Conservation (phyloP, 2,888 invertebrate species). For the Diabrotica balteata region DNA sequence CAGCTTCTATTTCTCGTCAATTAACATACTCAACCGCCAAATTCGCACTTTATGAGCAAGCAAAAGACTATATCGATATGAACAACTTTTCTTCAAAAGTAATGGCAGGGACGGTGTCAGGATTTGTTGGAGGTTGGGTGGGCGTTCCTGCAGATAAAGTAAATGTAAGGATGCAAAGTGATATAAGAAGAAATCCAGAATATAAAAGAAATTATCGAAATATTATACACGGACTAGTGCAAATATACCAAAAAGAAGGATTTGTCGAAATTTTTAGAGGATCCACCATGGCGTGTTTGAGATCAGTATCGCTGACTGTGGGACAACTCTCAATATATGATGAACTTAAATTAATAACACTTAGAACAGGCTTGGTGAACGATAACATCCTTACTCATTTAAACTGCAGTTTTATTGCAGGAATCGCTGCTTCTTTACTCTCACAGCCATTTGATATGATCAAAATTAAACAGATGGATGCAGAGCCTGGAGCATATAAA, state of each 20-base stretch:
- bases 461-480: conserved; percentile 97
- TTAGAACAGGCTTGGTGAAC: conserved; percentile 13
- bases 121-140: conserved; percentile 87
- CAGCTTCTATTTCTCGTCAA: conserved; percentile 91
- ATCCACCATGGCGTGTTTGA: conserved; percentile 84
- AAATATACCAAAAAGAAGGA: conserved; percentile 84
- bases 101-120: conserved; percentile 81
- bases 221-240: conserved; percentile 87
- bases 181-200: conserved; percentile 86
- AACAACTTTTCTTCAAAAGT: conserved; percentile 66
- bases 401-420: conserved; percentile 83
- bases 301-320: conserved; percentile 94
- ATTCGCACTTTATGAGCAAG: conserved; percentile 76
- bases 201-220: conserved; percentile 94
- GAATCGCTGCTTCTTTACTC: conserved; percentile 85
- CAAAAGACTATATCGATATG: conserved; percentile 70
- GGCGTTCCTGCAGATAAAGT: conserved; percentile 97
- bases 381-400: conserved; percentile 74
- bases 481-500: conserved; percentile 87
- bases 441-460: conserved; percentile 97
- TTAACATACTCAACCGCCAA: conserved; percentile 91
- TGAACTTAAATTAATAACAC: conserved; percentile 73
- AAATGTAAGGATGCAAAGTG: conserved; percentile 99
- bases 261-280: conserved; percentile 83
- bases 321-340: conserved; percentile 88